A percentile compares a stretch with the other conserved stretches of the same genome.
These are phyloP conservation scores for Stegodyphus mimosarum DNA, from an alignment of 1,140 invertebrate species.

Conservation along the genomic window DNA sequence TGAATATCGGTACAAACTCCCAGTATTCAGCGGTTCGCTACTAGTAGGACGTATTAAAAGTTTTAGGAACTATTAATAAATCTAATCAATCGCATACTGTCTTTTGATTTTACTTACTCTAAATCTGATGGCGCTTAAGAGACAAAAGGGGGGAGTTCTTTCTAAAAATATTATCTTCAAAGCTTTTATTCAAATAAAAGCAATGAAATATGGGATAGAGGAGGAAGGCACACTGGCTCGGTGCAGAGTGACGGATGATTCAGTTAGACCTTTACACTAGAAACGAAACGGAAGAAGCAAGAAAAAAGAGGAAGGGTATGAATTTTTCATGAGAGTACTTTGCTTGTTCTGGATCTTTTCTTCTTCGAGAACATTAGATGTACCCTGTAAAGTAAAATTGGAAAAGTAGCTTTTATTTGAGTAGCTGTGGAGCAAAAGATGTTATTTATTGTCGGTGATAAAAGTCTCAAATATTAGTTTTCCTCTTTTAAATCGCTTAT, in stretches of 20 bases:
- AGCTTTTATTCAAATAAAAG: slow-evolving; percentile 47
- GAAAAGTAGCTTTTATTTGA: slow-evolving; percentile 44
- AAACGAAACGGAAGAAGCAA: slow-evolving; percentile 19
- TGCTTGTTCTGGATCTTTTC: slow-evolving; percentile 21
- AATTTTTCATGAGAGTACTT: slow-evolving; percentile 41
- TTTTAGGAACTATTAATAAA: too few species aligned
- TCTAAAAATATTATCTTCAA: slow-evolving; percentile 10
- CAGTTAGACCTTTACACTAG: slow-evolving; percentile 31
- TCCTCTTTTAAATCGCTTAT: background rate
- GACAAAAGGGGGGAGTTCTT: too few species aligned
- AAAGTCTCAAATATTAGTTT: slow-evolving; percentile 30
- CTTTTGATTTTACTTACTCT: too few species aligned
- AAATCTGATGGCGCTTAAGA: too few species aligned
- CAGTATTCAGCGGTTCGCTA: too few species aligned
- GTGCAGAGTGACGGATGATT: slow-evolving; percentile 24
- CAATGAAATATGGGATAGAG: slow-evolving; percentile 27
- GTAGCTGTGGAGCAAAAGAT: slow-evolving; percentile 24
- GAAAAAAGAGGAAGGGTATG: slow-evolving; percentile 7
- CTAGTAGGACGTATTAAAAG: too few species aligned
- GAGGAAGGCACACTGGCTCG: background rate
- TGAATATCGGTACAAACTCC: too few species aligned
- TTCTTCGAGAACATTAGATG: slow-evolving; percentile 23
- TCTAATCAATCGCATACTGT: too few species aligned
- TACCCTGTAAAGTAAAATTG: slow-evolving; percentile 25
- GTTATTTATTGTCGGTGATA: slow-evolving; percentile 2